Percentiles rank a stretch among this genome's conserved stretches.
Conservation (phyloP, 2,113 vertebrate genomes). For the Megaceryle torquata region DNA sequence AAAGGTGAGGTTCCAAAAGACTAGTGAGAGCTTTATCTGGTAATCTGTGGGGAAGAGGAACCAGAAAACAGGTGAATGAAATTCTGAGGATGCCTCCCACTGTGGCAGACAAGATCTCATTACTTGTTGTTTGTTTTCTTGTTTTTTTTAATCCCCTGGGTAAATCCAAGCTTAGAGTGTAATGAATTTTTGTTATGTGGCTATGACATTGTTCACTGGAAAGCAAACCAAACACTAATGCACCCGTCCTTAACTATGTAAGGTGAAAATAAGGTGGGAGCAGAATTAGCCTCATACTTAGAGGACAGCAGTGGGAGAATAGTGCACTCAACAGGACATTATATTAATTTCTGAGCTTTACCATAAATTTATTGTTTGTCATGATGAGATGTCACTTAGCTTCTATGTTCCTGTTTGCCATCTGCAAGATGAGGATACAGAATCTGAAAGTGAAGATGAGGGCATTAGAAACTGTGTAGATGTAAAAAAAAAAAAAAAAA, state of each 20-base stretch:
- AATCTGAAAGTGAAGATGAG: neutral
- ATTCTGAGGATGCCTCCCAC: neutral
- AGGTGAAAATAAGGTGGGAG: neutral
- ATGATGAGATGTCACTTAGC: neutral
- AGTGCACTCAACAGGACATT: neutral
- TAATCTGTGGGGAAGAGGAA: neutral
- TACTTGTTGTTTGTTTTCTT: neutral
- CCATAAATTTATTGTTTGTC: neutral
- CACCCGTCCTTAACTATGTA: rapidly evolving
- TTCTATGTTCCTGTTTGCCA: neutral
- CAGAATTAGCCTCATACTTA: neutral
- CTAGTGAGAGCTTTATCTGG: neutral
- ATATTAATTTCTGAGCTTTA: neutral
- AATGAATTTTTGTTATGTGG: neutral
- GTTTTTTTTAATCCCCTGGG: neutral
- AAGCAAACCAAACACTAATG: neutral
- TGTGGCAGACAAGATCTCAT: neutral
- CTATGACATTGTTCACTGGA: neutral
- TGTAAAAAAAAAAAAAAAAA: neutral
- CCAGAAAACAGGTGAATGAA: neutral
- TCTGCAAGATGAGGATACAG: neutral
- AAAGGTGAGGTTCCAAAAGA: neutral
- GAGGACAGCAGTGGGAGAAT: neutral
- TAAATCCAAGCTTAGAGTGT: neutral
- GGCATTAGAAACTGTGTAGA: neutral